Evolutionary conservation across 1,140 invertebrate genomes (phyloP).

Genomic region (Marisa cornuarietis): DNA sequence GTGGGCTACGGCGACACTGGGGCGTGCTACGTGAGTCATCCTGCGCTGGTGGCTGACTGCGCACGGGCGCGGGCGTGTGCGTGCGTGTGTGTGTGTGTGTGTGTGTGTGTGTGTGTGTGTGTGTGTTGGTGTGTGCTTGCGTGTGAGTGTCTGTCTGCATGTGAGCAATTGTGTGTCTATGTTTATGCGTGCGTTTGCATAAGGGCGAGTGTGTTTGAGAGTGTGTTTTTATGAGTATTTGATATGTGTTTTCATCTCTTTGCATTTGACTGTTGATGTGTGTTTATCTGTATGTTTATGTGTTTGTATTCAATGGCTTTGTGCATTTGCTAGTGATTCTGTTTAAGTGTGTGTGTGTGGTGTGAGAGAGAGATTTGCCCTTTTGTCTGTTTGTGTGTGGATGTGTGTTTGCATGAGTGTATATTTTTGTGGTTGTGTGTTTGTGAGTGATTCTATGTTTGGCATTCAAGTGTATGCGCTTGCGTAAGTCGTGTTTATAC

Average conservation of each 20-base stretch:
- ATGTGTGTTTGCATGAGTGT: not conserved
- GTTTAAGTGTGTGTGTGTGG: too few relatives aligned
- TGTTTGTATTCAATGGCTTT: not conserved
- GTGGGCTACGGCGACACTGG: conserved; percentile 50
- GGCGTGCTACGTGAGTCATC: conserved; percentile 48
- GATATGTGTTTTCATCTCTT: not conserved
- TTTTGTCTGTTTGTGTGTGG: not conserved
- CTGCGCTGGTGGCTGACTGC: not conserved
- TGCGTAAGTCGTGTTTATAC: too few relatives aligned
- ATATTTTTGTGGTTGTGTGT: too few relatives aligned
- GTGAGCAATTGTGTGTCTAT: not conserved
- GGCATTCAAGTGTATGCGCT: too few relatives aligned
- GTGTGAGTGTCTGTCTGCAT: conserved; percentile 13
- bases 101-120: conserved; percentile 8
- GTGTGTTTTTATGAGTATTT: not conserved
- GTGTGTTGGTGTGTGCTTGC: not conserved
- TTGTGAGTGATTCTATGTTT: too few relatives aligned
- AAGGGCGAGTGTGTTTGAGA: not conserved
- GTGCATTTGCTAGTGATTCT: not conserved
- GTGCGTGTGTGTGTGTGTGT: not conserved
- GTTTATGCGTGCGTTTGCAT: conserved; percentile 2
- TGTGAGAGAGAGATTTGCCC: too few relatives aligned
- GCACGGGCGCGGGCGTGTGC: not conserved
- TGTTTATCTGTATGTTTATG: not conserved
- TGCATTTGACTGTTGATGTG: not conserved